Evolutionary conservation across 2,888 invertebrate species (phyloP).

Genomic region (Drosophila villosipedis): DNA sequence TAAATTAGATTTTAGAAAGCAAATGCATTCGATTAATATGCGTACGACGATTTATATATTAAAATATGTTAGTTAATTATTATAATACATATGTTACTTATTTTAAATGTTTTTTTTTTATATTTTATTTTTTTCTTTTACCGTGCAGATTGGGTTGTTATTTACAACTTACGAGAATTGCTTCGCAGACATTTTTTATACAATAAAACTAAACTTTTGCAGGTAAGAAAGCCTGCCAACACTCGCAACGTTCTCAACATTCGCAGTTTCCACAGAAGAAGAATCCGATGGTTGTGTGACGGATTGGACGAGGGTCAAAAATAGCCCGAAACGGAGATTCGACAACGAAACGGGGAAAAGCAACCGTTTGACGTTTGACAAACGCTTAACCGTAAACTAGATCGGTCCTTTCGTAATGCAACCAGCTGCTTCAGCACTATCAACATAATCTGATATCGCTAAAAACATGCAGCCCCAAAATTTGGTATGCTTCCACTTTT

Average conservation of each 20-base stretch:
- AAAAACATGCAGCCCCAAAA: constrained; percentile 85
- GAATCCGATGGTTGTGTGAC: constrained; percentile 84
- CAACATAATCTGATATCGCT: constrained; percentile 79
- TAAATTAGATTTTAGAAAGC: not conserved
- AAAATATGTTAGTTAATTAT: not conserved
- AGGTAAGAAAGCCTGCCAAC: constrained; percentile 13
- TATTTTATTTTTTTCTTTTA: not conserved
- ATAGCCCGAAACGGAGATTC: constrained; percentile 74
- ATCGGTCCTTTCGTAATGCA: constrained; percentile 72
- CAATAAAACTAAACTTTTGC: constrained; percentile 17
- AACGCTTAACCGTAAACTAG: constrained; percentile 20
- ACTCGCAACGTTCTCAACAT: not conserved
- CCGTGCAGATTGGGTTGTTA: constrained; percentile 8
- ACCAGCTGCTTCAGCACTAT: constrained; percentile 76
- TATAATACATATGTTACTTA: not conserved
- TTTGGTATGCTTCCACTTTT: constrained; percentile 71
- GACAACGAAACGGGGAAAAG: constrained; percentile 30
- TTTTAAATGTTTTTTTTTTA: not conserved
- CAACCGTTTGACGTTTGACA: constrained; percentile 42
- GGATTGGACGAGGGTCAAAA: constrained; percentile 81
- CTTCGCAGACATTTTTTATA: constrained; percentile 11
- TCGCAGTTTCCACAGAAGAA: constrained; percentile 49
- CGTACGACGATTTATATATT: not conserved
- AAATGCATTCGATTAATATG: not conserved
- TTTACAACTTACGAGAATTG: constrained; percentile 11